phyloP scores from a whole-genome alignment of 2,888 invertebrate species.

The Protula sp. region DNA sequence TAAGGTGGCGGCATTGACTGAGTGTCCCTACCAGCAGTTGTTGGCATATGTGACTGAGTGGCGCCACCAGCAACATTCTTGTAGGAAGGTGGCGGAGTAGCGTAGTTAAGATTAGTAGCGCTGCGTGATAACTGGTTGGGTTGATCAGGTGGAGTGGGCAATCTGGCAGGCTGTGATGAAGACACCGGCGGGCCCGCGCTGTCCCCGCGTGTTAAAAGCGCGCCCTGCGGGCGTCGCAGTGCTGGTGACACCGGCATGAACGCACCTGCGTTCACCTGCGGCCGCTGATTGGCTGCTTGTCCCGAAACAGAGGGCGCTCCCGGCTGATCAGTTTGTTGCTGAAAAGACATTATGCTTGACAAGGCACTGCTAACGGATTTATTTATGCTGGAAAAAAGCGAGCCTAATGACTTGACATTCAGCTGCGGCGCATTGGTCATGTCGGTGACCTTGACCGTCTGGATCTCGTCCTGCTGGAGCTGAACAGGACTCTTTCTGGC shows the following conservation, averaged over 20 bases:
- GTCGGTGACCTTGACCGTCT: slow-evolving; percentile 21
- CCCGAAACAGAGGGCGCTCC: not conserved
- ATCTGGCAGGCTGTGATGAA: too few species aligned
- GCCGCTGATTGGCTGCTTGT: too few species aligned
- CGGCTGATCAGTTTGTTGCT: not conserved
- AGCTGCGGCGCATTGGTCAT: slow-evolving; percentile 18
- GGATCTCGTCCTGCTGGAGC: slow-evolving; percentile 5
- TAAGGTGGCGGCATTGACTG: not conserved
- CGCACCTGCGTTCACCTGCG: not conserved
- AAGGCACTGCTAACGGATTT: slow-evolving; percentile 27
- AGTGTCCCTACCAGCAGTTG: not conserved
- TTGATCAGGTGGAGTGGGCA: too few species aligned
- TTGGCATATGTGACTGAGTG: not conserved
- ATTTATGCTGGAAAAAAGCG: slow-evolving; percentile 23
- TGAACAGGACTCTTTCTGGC: not conserved
- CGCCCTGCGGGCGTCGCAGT: not conserved
- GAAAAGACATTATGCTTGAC: slow-evolving; percentile 23
- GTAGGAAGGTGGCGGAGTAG: not conserved
- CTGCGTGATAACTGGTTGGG: too few species aligned
- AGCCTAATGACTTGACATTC: slow-evolving; percentile 20
- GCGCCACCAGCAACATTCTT: not conserved
- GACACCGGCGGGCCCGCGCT: not conserved
- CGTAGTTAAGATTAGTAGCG: too few species aligned
- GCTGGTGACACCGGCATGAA: not conserved
- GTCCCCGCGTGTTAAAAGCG: not conserved